These are phyloP conservation scores for Brachionus koreanus DNA, from an alignment of 1,140 invertebrate species.

Conservation along the genomic window DNA sequence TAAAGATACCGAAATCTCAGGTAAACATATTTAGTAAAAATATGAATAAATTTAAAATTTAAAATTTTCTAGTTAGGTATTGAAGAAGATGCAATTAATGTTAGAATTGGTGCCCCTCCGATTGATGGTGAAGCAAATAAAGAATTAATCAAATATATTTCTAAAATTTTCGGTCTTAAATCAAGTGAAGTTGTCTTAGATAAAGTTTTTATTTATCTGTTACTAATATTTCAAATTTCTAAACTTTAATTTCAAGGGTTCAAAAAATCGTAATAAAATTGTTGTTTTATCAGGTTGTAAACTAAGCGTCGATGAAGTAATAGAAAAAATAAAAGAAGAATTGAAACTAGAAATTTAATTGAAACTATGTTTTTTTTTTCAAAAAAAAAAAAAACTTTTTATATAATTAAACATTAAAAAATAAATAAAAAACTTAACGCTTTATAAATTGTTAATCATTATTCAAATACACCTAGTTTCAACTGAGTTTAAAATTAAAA, in stretches of 20 bases:
- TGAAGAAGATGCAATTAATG: constrained; percentile 60
- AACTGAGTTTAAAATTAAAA: background rate
- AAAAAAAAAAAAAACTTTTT: background rate
- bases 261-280: constrained; percentile 32
- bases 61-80: constrained; percentile 49
- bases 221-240: background rate
- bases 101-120: constrained; percentile 72
- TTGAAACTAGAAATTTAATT: background rate
- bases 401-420: background rate
- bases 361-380: background rate
- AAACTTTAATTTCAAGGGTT: background rate
- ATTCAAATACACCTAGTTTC: background rate
- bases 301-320: background rate
- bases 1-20: constrained; percentile 43
- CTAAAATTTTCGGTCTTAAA: constrained; percentile 65
- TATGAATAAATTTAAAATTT: background rate
- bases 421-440: too few relatives aligned
- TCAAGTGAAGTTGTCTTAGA: constrained; percentile 69
- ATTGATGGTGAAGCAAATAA: constrained; percentile 74
- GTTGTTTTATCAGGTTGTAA: constrained; percentile 11
- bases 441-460: too few relatives aligned
- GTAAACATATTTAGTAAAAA: background rate
- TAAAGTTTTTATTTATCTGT: constrained; percentile 58
- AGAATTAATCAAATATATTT: constrained; percentile 69
- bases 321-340: background rate